A percentile compares a stretch with the other conserved stretches of the same genome.
Evolutionary conservation across 2,797 vertebrate species (phyloP).

Genomic region (Schizopygopsis pylzovi): DNA sequence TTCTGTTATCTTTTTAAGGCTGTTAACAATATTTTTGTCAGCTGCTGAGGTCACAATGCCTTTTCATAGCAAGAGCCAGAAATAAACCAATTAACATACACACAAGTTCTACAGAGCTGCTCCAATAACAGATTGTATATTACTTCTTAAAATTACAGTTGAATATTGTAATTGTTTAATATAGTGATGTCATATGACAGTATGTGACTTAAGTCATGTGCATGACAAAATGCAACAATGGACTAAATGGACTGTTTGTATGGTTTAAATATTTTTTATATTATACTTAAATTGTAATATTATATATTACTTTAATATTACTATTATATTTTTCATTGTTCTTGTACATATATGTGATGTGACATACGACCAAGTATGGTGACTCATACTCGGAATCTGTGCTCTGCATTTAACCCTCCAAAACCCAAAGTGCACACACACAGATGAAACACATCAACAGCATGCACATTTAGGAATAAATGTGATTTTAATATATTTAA

Average conservation of each 20-base stretch:
- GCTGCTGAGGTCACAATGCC: background rate
- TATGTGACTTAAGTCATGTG: constrained; percentile 4
- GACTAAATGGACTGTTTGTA: constrained; percentile 28
- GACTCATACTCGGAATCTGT: too few species aligned
- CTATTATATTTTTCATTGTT: background rate
- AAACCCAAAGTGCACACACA: too few species aligned
- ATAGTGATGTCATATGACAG: too few species aligned
- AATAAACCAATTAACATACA: constrained; percentile 50
- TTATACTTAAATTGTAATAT: background rate
- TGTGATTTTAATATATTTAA: background rate
- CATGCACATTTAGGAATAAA: too few species aligned
- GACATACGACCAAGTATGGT: too few species aligned
- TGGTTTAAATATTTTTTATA: background rate
- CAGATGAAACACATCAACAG: too few species aligned
- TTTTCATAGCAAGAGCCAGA: constrained; percentile 25
- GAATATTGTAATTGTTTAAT: constrained; percentile 35
- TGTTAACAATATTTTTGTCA: background rate
- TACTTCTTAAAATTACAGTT: constrained; percentile 43
- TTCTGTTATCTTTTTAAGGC: background rate
- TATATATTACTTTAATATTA: background rate
- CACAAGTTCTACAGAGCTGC: constrained; percentile 43
- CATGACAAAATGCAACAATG: constrained; percentile 41
- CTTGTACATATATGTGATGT: background rate
- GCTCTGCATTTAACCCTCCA: too few species aligned
- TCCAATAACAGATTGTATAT: constrained; percentile 52